Evolutionary conservation across 2,888 invertebrate species (phyloP), one percentile per base, ranked within the genome.

Genomic region (Dasysyrphus albostriatus): DNA sequence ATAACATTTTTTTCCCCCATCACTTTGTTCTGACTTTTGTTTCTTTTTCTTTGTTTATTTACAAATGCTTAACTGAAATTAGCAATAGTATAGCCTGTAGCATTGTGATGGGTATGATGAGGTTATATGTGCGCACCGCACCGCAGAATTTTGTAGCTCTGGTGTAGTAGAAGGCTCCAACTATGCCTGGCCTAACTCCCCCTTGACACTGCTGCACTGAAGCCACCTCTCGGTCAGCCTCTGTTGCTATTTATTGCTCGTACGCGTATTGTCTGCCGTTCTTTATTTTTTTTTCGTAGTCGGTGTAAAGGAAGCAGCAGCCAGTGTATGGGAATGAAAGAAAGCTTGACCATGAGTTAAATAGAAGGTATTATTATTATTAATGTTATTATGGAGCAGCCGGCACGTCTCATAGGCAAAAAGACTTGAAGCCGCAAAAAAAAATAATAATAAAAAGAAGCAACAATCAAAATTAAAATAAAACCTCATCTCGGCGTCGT

Each of bases 261-360:
- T 61, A 67, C 65, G 65, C 56, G 10, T 73, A 65, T 63, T 80
- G 79, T 74, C 73, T 74, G 80, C 16, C 44, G 74, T 58, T 44
- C 39, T 63, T 47, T 10, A 16, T 29, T 32, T 44, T 19, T 54
- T 59, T n/a, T 67, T 32, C 47, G 19, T 34, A n/a, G 51, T 67
- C 51, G 67, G 67, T 63, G 47, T 51, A 37, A 39, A 69, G 37
- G 67, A 37, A 69, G 47, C 56, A 58, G 39, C 67, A 58, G 49
- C 59, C 32, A 69, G 29, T 9, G 67, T 37, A 83, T 80, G 80
- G 39, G 84, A 72, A 74, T 63, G 69, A 39, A 81, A 77, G 85
- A 81, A 81, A 81, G 85, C 85, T 81, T 85, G 81, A 77, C 85
- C 85, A 76, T 81, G 85, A 81, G 59, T 85, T 81, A 58, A 72